phyloP scores from a whole-genome alignment of 1,140 invertebrate genomes.

The Macrocentrus cingulum region DNA sequence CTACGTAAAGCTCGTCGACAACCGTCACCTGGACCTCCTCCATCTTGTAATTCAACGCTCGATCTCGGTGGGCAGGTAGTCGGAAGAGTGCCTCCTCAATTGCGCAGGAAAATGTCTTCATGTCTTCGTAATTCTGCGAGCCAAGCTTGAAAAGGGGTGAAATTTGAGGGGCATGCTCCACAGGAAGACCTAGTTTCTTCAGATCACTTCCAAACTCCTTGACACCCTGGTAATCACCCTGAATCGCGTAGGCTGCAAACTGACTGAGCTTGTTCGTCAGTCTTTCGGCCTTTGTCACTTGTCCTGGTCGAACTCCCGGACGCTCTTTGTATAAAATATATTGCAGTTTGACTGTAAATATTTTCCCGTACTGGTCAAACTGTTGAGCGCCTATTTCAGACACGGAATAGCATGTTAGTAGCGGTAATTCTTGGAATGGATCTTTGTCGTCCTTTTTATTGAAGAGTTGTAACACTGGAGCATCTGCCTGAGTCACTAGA shows the following conservation, averaged over 20 bases:
- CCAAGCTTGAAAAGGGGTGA: constrained; percentile 97
- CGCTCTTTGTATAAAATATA: constrained; percentile 98
- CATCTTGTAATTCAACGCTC: constrained; percentile 93
- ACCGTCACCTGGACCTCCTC: constrained; percentile 97
- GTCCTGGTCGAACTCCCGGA: constrained; percentile 93
- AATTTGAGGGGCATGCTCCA: constrained; percentile 96
- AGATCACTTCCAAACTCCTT: constrained; percentile 91
- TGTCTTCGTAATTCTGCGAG: constrained; percentile 83
- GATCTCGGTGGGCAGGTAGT: constrained; percentile 79
- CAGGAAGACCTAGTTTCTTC: constrained; percentile 90
- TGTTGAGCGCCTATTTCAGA: constrained; percentile 93
- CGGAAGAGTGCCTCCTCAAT: constrained; percentile 90
- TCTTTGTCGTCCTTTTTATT: constrained; percentile 85
- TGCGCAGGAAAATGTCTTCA: constrained; percentile 86
- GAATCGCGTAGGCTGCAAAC: constrained; percentile 91
- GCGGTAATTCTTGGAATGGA: constrained; percentile 89
- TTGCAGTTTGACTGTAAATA: constrained; percentile 97
- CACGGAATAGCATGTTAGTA: constrained; percentile 91
- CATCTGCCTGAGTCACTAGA: constrained; percentile 77
- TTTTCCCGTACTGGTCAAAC: constrained; percentile 98
- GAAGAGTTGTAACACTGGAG: constrained; percentile 81
- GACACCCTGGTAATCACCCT: constrained; percentile 87
- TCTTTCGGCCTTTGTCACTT: constrained; percentile 91
- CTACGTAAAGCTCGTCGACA: constrained; percentile 94
- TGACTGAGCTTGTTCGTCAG: constrained; percentile 89